A percentile compares a stretch with the other conserved stretches of the same genome.
Evolutionary conservation across 2,888 invertebrate species (phyloP).

Genomic region (Dioctria linearis): DNA sequence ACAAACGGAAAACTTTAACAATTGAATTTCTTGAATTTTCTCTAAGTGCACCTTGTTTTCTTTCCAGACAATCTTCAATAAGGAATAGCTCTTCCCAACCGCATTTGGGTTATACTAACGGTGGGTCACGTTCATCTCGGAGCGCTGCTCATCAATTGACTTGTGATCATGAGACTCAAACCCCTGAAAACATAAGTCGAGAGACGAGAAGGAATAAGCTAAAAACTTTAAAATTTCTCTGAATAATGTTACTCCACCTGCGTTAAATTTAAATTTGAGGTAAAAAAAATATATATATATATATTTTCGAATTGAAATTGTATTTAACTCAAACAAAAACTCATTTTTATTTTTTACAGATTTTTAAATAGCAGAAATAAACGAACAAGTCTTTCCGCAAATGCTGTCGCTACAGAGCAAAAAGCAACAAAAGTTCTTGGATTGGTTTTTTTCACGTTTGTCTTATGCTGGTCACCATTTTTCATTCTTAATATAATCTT

Average conservation of each 20-base stretch:
- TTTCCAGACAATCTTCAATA: constrained; percentile 66
- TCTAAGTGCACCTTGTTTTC: neutral
- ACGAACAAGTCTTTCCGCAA: constrained; percentile 81
- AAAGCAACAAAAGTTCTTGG: constrained; percentile 93
- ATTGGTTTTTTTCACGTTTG: constrained; percentile 92
- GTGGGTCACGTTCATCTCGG: constrained; percentile 68
- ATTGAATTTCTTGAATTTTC: neutral
- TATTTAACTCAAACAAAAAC: neutral
- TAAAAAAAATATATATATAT: constrained; percentile 60
- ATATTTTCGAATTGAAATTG: neutral
- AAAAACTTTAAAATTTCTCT: constrained; percentile 75
- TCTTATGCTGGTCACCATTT: constrained; percentile 94
- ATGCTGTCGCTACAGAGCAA: constrained; percentile 91
- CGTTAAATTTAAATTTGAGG: constrained; percentile 76
- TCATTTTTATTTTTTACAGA: constrained; percentile 68
- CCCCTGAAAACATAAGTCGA: constrained; percentile 79
- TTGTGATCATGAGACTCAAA: constrained; percentile 81
- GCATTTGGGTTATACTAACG: constrained; percentile 72
- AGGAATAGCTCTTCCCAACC: constrained; percentile 67
- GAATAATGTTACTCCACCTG: constrained; percentile 76
- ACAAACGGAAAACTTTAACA: neutral
- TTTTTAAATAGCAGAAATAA: constrained; percentile 81
- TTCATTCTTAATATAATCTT: constrained; percentile 90
- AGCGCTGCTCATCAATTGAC: constrained; percentile 58
- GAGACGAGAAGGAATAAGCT: constrained; percentile 78